phyloP scores from a whole-genome alignment of 2,113 vertebrate genomes.

The Ondatra zibethicus region DNA sequence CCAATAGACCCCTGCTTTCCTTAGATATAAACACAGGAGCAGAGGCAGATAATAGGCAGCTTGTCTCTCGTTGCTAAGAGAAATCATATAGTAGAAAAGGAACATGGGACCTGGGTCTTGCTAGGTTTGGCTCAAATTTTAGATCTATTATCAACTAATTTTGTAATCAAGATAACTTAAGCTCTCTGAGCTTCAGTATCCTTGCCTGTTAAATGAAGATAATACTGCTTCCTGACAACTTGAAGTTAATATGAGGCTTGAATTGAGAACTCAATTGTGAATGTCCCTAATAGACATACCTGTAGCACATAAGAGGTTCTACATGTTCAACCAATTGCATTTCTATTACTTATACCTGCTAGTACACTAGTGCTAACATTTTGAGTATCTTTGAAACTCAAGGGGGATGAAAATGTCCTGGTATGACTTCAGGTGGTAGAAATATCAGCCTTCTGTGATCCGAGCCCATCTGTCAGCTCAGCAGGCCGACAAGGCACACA shows the following conservation, averaged over 20 bases:
- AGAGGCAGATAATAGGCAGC: background rate
- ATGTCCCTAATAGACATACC: background rate
- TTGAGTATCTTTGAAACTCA: constrained; percentile 39
- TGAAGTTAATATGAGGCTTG: background rate
- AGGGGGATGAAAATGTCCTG: constrained; percentile 35
- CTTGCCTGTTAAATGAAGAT: constrained; percentile 27
- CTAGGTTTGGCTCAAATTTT: background rate
- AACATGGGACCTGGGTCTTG: background rate
- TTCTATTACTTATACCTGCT: background rate
- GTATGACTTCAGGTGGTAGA: constrained; percentile 38
- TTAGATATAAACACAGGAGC: background rate
- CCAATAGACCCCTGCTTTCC: background rate
- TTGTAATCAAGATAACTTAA: background rate
- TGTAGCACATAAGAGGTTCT: background rate
- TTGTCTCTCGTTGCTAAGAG: constrained; percentile 1
- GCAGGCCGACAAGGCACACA: constrained; percentile 39
- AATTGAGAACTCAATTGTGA: constrained; percentile 16
- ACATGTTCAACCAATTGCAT: background rate
- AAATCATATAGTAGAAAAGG: background rate
- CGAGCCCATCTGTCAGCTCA: constrained; percentile 56
- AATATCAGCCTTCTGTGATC: constrained; percentile 30
- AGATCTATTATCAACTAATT: background rate
- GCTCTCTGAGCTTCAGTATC: background rate
- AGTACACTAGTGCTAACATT: background rate
- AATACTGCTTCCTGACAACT: background rate